A percentile compares a stretch with the other conserved stretches of the same genome.
phyloP scores from a whole-genome alignment of 1,140 invertebrate species.

The Atta colombica region DNA sequence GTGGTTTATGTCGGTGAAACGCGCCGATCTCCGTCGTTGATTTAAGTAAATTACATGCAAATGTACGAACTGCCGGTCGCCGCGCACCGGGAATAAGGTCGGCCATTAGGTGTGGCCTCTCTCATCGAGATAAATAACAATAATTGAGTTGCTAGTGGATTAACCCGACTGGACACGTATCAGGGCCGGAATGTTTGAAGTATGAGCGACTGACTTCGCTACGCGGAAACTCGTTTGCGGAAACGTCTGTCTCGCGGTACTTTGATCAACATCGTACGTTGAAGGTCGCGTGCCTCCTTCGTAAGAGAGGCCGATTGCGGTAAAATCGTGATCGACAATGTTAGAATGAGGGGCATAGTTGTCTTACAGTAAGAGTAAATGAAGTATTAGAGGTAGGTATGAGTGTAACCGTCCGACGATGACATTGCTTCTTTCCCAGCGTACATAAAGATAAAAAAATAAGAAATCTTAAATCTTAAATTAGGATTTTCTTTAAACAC shows the following conservation, averaged over 20 bases:
- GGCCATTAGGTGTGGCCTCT: slow-evolving; percentile 67
- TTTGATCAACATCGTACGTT: slow-evolving; percentile 47
- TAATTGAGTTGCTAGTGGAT: slow-evolving; percentile 69
- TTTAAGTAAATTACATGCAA: slow-evolving; percentile 80
- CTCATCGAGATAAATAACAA: slow-evolving; percentile 73
- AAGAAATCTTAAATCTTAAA: neutral
- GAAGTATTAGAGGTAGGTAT: neutral
- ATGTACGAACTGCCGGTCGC: slow-evolving; percentile 71
- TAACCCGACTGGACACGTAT: slow-evolving; percentile 60
- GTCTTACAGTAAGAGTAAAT: neutral
- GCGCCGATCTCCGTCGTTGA: slow-evolving; percentile 64
- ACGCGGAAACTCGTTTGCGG: slow-evolving; percentile 56
- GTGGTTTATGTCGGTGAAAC: slow-evolving; percentile 73
- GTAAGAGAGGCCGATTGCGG: slow-evolving; percentile 1
- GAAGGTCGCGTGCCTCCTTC: slow-evolving; percentile 24
- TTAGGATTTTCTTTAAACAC: neutral
- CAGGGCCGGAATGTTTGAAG: slow-evolving; percentile 40
- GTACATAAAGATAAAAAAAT: no score
- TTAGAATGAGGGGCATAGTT: slow-evolving; percentile 18
- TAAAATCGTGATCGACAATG: slow-evolving; percentile 19
- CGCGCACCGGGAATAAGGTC: slow-evolving; percentile 75
- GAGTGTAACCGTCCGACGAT: neutral
- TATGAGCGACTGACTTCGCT: neutral
- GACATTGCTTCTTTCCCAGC: slow-evolving; percentile 3
- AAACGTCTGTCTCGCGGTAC: slow-evolving; percentile 2